Conservation (phyloP, 2,797 vertebrate genomes). For the Falco columbarius region DNA sequence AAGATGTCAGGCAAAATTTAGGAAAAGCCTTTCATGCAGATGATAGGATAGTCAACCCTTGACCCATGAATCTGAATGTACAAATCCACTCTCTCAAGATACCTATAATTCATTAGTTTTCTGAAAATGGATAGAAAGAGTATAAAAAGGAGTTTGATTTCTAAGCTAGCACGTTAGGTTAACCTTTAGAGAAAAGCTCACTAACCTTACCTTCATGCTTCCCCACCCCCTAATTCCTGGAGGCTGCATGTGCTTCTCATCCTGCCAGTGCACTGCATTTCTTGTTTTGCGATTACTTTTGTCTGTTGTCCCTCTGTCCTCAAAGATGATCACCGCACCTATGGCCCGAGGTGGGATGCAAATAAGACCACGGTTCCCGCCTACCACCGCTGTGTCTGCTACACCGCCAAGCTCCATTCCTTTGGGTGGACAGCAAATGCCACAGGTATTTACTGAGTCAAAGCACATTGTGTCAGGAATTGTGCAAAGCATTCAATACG, state of each 20-base stretch:
- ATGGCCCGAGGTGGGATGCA: conserved; percentile 87
- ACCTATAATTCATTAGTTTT: not conserved
- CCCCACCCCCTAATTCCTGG: not conserved
- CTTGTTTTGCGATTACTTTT: conserved; percentile 86
- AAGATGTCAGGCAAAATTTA: not conserved
- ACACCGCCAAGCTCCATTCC: conserved; percentile 80
- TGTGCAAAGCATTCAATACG: not conserved
- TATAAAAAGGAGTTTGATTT: not conserved
- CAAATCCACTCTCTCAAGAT: not conserved
- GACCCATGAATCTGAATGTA: not conserved
- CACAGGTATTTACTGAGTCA: conserved; percentile 86
- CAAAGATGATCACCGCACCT: conserved; percentile 86
- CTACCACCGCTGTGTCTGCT: conserved; percentile 81
- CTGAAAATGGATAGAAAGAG: not conserved
- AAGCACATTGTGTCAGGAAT: conserved; percentile 4
- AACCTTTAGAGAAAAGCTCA: conserved; percentile 18
- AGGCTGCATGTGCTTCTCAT: conserved; percentile 77
- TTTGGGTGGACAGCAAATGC: conserved; percentile 86
- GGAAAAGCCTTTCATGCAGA: not conserved
- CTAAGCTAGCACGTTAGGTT: not conserved
- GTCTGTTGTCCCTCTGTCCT: conserved; percentile 88
- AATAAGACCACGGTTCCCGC: conserved; percentile 87
- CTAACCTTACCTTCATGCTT: conserved; percentile 46
- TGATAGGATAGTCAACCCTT: not conserved
- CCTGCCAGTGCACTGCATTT: conserved; percentile 79